Evolutionary conservation across 2,888 invertebrate genomes (phyloP).

Genomic region (Norana najaformis): DNA sequence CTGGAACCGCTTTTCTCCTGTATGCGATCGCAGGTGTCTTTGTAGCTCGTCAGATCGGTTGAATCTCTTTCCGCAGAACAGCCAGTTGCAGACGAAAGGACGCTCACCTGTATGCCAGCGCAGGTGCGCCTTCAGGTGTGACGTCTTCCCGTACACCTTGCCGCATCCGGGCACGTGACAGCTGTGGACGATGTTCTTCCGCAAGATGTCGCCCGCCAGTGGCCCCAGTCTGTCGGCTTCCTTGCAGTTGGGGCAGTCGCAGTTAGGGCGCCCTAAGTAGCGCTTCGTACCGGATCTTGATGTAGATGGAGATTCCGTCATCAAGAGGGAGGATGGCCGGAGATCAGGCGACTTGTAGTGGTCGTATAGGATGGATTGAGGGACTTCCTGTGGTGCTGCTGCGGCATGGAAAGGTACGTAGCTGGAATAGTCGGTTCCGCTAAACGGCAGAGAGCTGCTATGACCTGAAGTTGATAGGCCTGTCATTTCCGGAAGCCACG

Average conservation of each 20-base stretch:
- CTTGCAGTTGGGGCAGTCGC: conserved; percentile 98
- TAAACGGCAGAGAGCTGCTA: not conserved
- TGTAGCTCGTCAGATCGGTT: conserved; percentile 95
- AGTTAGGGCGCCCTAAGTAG: conserved; percentile 77
- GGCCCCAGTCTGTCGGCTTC: conserved; percentile 83
- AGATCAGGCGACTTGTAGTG: not conserved
- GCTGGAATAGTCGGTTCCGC: not conserved
- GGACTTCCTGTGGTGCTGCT: not conserved
- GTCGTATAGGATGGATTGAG: not conserved
- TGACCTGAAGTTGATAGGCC: not conserved
- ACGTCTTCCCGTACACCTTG: conserved; percentile 85
- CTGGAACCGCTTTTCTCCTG: conserved; percentile 85
- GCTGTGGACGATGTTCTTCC: conserved; percentile 59
- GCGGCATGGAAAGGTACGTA: not conserved
- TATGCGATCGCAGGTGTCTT: conserved; percentile 91
- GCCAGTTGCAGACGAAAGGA: conserved; percentile 95
- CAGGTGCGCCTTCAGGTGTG: conserved; percentile 95
- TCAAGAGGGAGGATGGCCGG: not conserved
- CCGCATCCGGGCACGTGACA: conserved; percentile 63
- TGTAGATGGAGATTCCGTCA: not conserved
- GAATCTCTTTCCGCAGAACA: conserved; percentile 95
- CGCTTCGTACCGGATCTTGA: not conserved
- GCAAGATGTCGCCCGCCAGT: conserved; percentile 71
- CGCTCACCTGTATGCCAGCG: conserved; percentile 98
- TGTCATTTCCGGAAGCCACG: not conserved